Conservation (phyloP, 2,888 invertebrate species). For the Limnephilus rhombicus region DNA sequence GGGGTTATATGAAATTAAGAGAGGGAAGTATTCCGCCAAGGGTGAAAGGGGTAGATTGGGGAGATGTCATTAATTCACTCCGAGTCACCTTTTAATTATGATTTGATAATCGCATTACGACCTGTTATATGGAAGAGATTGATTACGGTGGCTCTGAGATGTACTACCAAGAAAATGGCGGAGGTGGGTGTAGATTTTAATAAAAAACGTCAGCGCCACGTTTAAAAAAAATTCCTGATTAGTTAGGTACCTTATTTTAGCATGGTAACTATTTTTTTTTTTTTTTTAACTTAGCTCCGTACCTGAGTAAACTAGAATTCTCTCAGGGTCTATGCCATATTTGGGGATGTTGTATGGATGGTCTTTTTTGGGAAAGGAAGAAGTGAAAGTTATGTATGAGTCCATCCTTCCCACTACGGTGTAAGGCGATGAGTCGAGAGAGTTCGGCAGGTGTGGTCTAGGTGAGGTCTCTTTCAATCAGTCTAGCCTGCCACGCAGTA, state of each 20-base stretch:
- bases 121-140: constrained; percentile 59
- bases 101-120: constrained; percentile 66
- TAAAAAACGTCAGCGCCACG: background rate
- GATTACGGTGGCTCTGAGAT: background rate
- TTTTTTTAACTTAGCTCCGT: too few species aligned
- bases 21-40: constrained; percentile 61
- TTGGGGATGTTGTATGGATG: too few species aligned
- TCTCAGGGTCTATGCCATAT: too few species aligned
- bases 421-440: too few species aligned
- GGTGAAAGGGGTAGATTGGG: constrained; percentile 43
- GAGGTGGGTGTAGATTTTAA: background rate
- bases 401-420: too few species aligned
- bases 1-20: constrained; percentile 64
- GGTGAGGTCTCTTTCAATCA: too few species aligned
- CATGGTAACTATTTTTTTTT: too few species aligned
- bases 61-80: constrained; percentile 65
- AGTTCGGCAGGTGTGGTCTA: too few species aligned
- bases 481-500: too few species aligned
- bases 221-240: background rate
- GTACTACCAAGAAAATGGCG: background rate
- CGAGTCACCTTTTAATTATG: constrained; percentile 66
- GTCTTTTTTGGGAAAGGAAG: too few species aligned
- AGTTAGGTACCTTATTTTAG: background rate
- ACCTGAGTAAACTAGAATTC: too few species aligned
- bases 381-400: too few species aligned